Percentiles rank a stretch among this genome's conserved stretches.
phyloP scores from a whole-genome alignment of 64 coral and sea anemone genomes.

The Cladopsammia gracilis region DNA sequence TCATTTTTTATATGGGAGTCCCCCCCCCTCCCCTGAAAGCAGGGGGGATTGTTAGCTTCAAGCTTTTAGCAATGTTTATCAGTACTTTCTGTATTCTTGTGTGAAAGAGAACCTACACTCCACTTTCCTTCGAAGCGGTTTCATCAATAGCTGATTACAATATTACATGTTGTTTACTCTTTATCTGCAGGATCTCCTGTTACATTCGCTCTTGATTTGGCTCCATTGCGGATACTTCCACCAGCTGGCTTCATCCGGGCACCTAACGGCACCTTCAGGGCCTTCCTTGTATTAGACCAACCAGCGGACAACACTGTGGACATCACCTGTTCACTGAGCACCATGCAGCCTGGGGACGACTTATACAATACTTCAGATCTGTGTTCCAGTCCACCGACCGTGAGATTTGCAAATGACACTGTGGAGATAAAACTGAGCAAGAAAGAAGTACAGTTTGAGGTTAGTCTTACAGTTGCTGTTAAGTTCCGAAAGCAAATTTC shows the following conservation, averaged over 20 bases:
- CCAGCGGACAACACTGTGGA: conserved; percentile 42
- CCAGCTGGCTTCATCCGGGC: conserved; percentile 30
- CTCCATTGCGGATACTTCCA: conserved; percentile 35
- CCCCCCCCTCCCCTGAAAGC: no score
- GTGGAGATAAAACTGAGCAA: conserved; percentile 44
- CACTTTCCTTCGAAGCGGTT: no score
- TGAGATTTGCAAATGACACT: conserved; percentile 4
- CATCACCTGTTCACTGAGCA: conserved; percentile 39
- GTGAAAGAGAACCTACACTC: no score
- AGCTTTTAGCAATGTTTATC: no score
- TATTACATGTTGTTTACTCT: background rate
- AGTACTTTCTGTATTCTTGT: no score
- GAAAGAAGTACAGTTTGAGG: conserved; percentile 58
- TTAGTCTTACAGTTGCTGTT: background rate
- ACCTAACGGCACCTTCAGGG: conserved; percentile 36
- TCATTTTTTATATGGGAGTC: no score
- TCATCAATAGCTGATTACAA: no score
- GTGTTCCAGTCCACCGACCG: background rate
- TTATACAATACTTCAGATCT: conserved; percentile 1
- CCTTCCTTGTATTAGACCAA: conserved; percentile 22
- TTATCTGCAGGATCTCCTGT: conserved; percentile 41
- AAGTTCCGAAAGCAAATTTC: no score
- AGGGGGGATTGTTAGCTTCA: no score
- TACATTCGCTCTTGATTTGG: conserved; percentile 52
- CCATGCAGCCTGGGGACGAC: background rate